Evolutionary conservation across 1,140 invertebrate genomes (phyloP), one percentile per base, ranked within the genome.

Genomic region (Maconellicoccus hirsutus): DNA sequence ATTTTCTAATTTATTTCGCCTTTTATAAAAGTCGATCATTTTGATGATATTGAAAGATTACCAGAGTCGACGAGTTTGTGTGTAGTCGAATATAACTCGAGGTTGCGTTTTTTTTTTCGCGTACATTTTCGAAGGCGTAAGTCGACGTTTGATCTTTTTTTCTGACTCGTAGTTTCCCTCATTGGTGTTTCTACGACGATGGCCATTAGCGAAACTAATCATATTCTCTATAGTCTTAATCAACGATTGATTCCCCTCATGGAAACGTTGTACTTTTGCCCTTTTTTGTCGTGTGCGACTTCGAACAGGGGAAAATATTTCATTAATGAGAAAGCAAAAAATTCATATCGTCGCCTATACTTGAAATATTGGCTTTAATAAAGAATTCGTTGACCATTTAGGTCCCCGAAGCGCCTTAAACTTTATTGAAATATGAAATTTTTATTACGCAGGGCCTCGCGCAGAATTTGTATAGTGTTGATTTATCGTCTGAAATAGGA

Each of bases 341-440:
- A 52, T 52, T 52, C 42, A 52, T 52, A 52, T 52, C n/a, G 42
- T 19, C 42, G n/a, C 42, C 42, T 19, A 52, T 16, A 33, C 29
- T 19, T 52, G 42, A 52, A 52, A 52, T 52, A 52, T 52, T 52
- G 42, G n/a, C 42, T 14, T 52, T 52, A 52, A 52, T 52, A 19
- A 52, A 52, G 42, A 52, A 52, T 52, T 16, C 42, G 42, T 52
- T 52, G 42, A 52, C 42, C 42, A 52, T 52, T 19, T 52, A 16
- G 42, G 10, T 52, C 42, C 42, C 42, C 2, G 42, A 19, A 52
- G 42, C 42, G 16, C 42, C 42, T 52, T 52, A 16, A 52, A 52
- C 42, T 52, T 52, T 52, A 52, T 52, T 52, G 42, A 52, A 52
- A 52, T 52, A 52, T 52, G 42, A 52, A 52, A 52, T 52, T 52